Base-by-base conservation (phyloP, 2,113 vertebrate genomes). In the Hylia prasina region DNA sequence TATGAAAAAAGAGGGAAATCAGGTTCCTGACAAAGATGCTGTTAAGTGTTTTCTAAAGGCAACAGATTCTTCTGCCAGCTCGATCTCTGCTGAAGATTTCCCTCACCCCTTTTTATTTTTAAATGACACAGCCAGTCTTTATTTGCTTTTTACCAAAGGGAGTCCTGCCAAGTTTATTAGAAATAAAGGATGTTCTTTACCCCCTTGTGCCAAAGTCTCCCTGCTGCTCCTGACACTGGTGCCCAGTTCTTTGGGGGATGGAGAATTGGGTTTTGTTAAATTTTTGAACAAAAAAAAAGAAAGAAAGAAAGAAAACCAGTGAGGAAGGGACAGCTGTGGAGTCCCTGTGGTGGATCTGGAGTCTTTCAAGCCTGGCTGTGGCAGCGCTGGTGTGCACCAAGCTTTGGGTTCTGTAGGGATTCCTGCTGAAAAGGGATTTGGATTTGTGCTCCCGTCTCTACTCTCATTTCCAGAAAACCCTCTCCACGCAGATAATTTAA, bases 11-110 rank as follows among this genome's bases (percentile, higher is more conserved):
- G 65, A 80, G 69, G 60, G 72, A 85, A 82, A 54, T 78, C n/a
- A 71, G 64, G n/a, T 23, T 94, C 35, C 80, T 63, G 56, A 35
- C 80, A 92, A 70, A 89, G 91, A 20, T 66, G 83, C 72, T 78
- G 89, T 45, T 60, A 27, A 90, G 70, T 50, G 54, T 65, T 90
- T 95, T 92, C 56, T 60, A 80, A 66, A 93, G 69, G 82, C 63
- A 90, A 37, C 19, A 33, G 27, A 40, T 53, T 80, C 33, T 25
- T 72, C 61, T 86, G 76, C n/a, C 23, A 9, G 18, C 50, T 39
- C 1, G 23, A 1, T 6, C n/a, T 60, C 71, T 76, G 31, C 4
- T 51, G 44, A 76, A 60, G 24, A 30, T 47, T 63, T 73, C 63
- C 51, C 90, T 70, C 63, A 70, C 20, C 20, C 12, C 10, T 71